Percentiles rank a stretch among this genome's conserved stretches.
phyloP scores from a whole-genome alignment of 2,113 vertebrate genomes.

The Lanius ludovicianus region DNA sequence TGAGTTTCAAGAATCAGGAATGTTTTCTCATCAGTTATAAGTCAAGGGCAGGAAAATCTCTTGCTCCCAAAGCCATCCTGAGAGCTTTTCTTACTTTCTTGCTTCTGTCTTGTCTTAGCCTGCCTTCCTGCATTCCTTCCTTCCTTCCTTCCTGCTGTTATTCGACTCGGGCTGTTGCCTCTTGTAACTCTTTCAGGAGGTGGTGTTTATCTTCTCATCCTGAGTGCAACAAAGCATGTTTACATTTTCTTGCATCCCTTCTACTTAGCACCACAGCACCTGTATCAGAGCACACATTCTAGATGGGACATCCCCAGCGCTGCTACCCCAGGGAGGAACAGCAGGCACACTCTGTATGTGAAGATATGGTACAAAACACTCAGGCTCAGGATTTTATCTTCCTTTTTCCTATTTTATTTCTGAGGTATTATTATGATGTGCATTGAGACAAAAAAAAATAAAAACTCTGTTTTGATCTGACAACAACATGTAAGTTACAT shows the following conservation, averaged over 20 bases:
- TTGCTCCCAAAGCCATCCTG: not conserved
- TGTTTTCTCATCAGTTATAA: not conserved
- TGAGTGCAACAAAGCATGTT: not conserved
- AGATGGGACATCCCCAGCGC: not conserved
- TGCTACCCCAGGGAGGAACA: not conserved
- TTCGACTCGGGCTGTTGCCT: not conserved
- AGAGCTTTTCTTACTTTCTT: not conserved
- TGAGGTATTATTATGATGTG: not conserved
- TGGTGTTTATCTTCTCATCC: not conserved
- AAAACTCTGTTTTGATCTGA: not conserved
- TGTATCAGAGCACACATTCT: not conserved
- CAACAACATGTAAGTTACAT: not conserved
- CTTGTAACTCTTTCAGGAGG: not conserved
- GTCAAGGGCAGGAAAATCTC: not conserved
- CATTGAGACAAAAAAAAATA: not conserved
- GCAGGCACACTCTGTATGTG: not conserved
- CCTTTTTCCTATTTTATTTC: not conserved
- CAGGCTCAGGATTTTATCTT: not conserved
- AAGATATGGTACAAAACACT: not conserved
- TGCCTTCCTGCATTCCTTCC: not conserved
- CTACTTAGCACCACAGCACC: no score
- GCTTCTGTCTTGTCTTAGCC: not conserved
- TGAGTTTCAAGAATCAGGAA: not conserved
- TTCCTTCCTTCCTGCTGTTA: not conserved
- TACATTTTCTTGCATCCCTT: not conserved